Percentiles rank a stretch among this genome's conserved stretches.
Conservation (phyloP, 2,888 invertebrate genomes). For the Pantelozetes paolii region DNA sequence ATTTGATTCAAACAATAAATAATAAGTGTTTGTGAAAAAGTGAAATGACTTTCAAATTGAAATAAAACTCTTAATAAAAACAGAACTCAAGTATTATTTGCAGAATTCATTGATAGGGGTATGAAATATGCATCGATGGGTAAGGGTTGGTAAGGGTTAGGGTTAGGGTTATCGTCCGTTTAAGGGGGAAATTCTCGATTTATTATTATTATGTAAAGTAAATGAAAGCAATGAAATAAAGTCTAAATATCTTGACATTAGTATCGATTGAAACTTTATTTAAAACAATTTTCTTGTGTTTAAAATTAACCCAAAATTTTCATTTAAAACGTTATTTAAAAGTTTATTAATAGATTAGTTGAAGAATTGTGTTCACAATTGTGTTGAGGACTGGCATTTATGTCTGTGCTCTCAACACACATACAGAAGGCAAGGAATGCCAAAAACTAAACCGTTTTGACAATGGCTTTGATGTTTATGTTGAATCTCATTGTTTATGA, state of each 20-base stretch:
- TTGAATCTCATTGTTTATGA: not conserved
- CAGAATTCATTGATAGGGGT: no score
- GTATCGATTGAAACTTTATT: not conserved
- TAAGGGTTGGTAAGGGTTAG: no score
- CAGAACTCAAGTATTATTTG: no score
- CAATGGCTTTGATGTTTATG: slow-evolving; percentile 9
- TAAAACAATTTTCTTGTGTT: not conserved
- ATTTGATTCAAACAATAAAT: no score
- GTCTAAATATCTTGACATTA: not conserved
- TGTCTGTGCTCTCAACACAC: not conserved
- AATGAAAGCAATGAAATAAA: not conserved
- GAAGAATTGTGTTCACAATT: not conserved
- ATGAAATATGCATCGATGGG: no score
- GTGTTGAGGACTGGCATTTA: not conserved
- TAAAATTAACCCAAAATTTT: not conserved
- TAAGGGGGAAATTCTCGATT: no score
- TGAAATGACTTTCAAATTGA: no score
- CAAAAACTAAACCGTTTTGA: not conserved
- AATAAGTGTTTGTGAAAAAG: no score
- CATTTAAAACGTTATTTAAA: not conserved
- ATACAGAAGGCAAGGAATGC: not conserved
- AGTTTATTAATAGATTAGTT: slow-evolving; percentile 11
- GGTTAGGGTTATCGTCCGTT: no score
- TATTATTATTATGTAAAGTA: no score
- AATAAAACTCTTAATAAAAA: no score